A percentile compares a stretch with the other conserved stretches of the same genome.
These are phyloP conservation scores for Triplophysa dalaica DNA, from an alignment of 2,113 vertebrate species.

Conservation along the genomic window DNA sequence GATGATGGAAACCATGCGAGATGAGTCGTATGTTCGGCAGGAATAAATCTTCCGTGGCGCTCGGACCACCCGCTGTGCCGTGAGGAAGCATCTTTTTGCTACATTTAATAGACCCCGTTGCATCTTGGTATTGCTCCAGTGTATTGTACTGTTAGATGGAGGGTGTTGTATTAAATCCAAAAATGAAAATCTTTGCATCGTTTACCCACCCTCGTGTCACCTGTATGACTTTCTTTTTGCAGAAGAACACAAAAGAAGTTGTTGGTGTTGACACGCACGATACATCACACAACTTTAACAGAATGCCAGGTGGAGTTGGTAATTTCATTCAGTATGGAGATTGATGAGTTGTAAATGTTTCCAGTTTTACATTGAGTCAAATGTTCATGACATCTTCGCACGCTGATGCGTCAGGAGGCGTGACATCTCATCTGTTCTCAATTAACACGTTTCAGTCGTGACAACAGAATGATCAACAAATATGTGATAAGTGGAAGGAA, in stretches of 20 bases:
- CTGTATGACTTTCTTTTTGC: too few relatives aligned
- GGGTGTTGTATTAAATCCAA: too few relatives aligned
- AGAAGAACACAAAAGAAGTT: too few relatives aligned
- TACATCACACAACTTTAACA: background rate
- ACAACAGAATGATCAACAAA: background rate
- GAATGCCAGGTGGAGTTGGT: background rate
- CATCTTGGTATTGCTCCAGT: background rate
- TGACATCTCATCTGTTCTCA: conserved; percentile 1
- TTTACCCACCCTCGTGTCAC: too few relatives aligned
- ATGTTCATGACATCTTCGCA: background rate
- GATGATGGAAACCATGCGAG: background rate
- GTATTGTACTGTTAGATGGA: background rate
- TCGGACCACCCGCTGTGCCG: background rate
- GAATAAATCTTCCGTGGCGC: conserved; percentile 6
- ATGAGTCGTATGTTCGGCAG: background rate
- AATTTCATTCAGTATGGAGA: background rate
- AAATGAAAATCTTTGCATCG: too few relatives aligned
- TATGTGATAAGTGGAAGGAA: background rate
- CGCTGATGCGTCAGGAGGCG: background rate
- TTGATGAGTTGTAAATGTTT: background rate
- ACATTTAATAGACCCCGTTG: conserved; percentile 4
- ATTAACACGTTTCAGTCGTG: background rate
- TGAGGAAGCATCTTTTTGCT: conserved; percentile 16
- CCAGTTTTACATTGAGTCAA: conserved; percentile 19
- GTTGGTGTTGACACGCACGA: too few relatives aligned